Percentiles rank a stretch among this genome's conserved stretches.
Conservation (phyloP, 1,140 invertebrate genomes). For the Oncopodura yosiiana region DNA sequence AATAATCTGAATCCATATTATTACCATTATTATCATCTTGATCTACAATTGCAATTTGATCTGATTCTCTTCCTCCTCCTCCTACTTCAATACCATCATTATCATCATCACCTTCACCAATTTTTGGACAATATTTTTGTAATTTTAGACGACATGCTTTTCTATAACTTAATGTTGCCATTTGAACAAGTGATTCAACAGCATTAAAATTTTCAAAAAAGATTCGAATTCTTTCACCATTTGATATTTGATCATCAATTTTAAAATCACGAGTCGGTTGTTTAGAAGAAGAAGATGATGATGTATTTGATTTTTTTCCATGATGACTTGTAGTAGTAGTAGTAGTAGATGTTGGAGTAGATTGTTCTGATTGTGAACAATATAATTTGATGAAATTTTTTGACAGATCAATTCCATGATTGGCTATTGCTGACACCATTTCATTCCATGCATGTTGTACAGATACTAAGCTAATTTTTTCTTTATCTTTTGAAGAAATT, state of each 20-base stretch:
- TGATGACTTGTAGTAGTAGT: background rate
- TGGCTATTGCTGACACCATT: slow-evolving; percentile 16
- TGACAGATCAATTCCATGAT: slow-evolving; percentile 20
- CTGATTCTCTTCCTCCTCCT: background rate
- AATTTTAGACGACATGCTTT: slow-evolving; percentile 30
- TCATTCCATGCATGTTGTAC: slow-evolving; percentile 33
- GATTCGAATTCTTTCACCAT: slow-evolving; percentile 20
- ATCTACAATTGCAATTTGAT: background rate
- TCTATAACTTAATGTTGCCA: slow-evolving; percentile 30
- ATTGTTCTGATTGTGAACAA: background rate
- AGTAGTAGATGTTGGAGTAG: background rate
- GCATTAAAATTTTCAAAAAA: slow-evolving; percentile 23
- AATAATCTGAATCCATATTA: slow-evolving; percentile 10
- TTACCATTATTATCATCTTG: slow-evolving; percentile 23
- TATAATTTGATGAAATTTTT: slow-evolving; percentile 15
- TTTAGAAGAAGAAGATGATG: too few species aligned
- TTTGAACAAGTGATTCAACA: slow-evolving; percentile 27
- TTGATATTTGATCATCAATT: slow-evolving; percentile 17
- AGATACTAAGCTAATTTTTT: slow-evolving; percentile 18
- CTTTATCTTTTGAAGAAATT: slow-evolving; percentile 1
- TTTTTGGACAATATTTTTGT: slow-evolving; percentile 14
- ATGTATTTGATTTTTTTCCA: slow-evolving; percentile 3
- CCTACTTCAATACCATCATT: slow-evolving; percentile 1
- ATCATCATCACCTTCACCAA: background rate
- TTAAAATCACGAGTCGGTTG: slow-evolving; percentile 9